Evolutionary conservation across 1,140 invertebrate genomes (phyloP), one percentile per base, ranked within the genome.

Genomic region (Pachypeltis micranthus): DNA sequence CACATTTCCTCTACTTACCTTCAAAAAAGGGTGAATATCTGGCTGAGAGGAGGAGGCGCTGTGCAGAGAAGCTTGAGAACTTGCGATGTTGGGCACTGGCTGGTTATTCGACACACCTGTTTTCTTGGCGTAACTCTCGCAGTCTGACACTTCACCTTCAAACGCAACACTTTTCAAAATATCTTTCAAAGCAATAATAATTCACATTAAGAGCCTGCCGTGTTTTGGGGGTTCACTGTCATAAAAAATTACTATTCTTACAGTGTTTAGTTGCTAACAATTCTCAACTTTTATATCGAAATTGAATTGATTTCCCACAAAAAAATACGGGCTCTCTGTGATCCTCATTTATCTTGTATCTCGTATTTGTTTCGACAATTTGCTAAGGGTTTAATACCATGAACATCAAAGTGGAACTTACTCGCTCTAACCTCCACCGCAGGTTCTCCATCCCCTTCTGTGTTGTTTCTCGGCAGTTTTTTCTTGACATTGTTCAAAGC

Each of bases 11-110:
- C 31, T 39, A 29, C 27, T 2, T n/a, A 82, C 81, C 76, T 95
- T 96, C 63, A 90, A 87, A 74, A 96, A 96, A 0, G 90, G 88
- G 73, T 88, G 86, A 31, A 86, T 80, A 67, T 87, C 85, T 27
- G 83, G 82, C 65, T 83, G 81, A 1, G 84, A 85, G 27, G 82
- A 79, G 44, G 79, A 76, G 26, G 78, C 77, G 67, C 77, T 79
- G 62, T 83, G 80, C 29, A 82, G 78, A 31, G 78, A 80, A 61
- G 79, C 81, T 68, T 80, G 78, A n/a, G 78, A 81, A 62, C 77
- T 78, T 47, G 73, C 76, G 44, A 79, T 75, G 63, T 76, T 74
- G 25, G 73, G 34, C 28, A 64, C 76, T 59, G 77, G 74, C 68
- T 77, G 78, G 54, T 79, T 75, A 23, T 72, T 72, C 23, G 73